phyloP scores from a whole-genome alignment of 2,797 vertebrate species.

The Acomys russatus region DNA sequence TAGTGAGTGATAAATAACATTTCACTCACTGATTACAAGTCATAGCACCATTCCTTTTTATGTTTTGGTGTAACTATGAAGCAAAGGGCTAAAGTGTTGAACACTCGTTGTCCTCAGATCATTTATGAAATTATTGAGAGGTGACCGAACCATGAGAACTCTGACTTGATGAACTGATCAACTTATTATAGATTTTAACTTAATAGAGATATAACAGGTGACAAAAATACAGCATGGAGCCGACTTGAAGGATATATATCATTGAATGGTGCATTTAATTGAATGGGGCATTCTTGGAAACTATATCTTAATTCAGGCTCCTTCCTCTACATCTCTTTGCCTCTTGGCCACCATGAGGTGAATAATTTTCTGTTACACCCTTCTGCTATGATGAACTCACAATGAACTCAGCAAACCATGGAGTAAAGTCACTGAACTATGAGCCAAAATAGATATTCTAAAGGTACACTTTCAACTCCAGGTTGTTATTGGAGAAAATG shows the following conservation, averaged over 20 bases:
- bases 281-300: not conserved
- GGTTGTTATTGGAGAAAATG: not conserved
- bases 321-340: not conserved
- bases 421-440: not conserved
- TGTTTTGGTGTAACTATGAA: not conserved
- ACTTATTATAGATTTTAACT: not conserved
- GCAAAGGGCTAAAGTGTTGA: not conserved
- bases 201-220: not conserved
- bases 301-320: not conserved
- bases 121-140: not conserved
- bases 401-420: not conserved
- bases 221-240: not conserved
- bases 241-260: not conserved
- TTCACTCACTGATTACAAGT: not conserved
- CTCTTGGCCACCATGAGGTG: not conserved
- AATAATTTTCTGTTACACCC: not conserved
- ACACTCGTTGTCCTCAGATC: not conserved
- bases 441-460: not conserved
- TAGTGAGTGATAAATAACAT: not conserved
- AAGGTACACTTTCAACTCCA: not conserved
- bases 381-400: not conserved
- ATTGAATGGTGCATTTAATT: not conserved
- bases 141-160: not conserved
- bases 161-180: not conserved
- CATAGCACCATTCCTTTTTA: not conserved